Base-by-base conservation (phyloP, 2,113 vertebrate genomes). In the Podiceps cristatus region DNA sequence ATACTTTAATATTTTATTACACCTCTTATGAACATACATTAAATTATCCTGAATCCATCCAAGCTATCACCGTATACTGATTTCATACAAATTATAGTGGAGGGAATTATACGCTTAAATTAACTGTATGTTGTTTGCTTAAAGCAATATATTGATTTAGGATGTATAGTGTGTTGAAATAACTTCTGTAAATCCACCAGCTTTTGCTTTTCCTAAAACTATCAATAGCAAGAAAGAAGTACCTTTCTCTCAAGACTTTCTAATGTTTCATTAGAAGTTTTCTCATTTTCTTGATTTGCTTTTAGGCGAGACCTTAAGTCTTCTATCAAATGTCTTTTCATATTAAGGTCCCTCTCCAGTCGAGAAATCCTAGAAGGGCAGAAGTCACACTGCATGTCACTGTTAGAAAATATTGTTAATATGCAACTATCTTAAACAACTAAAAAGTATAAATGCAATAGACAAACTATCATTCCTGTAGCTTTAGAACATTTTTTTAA, bases 281-380 rank as follows among this genome's bases (percentile, higher is more conserved):
- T 99, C 92, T 99, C 98, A 87, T 98, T 99, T 96, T 99, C 99
- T 97, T 99, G 98, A 96, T 99, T 97, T 87, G 98, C 80, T 99
- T 99, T 99, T 86, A 99, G 96, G 93, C 93, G 98, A 35, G 98
- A 99, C 94, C 96, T 99, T 96, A 99, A 97, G 86, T 99, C 98
- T 78, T 99, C 99, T 97, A 99, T 98, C 82, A 99, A 97, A 97
- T 99, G 98, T 95, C 98, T 98, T 98, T 99, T 99, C 99, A 99
- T 99, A 88, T n/a, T 97, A 93, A 99, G 86, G 59, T 99, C 98
- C 58, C 99, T 98, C 94, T 99, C 99, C 81, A 98, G 72, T 73
- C 98, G 98, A 96, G 98, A 98, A 62, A 98, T 67, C 97, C 99
- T 99, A 86, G 42, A 96, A 69, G 2, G 66, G 29, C 93, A 85